These are phyloP conservation scores for Tiphia femorata DNA, from an alignment of 2,888 invertebrate genomes.

Conservation along the genomic window DNA sequence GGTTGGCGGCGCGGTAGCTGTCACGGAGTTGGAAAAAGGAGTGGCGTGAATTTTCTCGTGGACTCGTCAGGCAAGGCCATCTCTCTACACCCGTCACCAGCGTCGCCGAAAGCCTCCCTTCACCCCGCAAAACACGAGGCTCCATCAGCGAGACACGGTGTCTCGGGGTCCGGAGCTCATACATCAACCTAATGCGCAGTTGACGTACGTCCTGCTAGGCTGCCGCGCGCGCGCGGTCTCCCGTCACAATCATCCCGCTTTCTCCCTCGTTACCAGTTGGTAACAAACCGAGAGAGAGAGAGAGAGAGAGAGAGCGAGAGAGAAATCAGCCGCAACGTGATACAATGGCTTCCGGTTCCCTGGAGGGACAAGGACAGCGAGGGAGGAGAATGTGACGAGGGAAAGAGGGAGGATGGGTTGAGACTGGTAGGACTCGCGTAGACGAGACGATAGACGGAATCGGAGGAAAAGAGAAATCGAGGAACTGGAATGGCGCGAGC, in stretches of 20 bases:
- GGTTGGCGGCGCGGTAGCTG: too few species aligned
- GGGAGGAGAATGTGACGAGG: background rate
- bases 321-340: constrained; percentile 13
- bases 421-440: background rate
- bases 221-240: constrained; percentile 34
- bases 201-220: too few species aligned
- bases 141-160: constrained; percentile 37
- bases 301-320: constrained; percentile 15
- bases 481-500: background rate
- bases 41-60: constrained; percentile 32
- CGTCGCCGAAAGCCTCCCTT: too few species aligned
- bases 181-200: constrained; percentile 51
- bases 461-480: constrained; percentile 4
- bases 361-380: constrained; percentile 14
- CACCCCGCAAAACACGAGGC: constrained; percentile 27
- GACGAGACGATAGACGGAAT: too few species aligned
- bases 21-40: constrained; percentile 25
- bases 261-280: constrained; percentile 15
- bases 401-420: background rate
- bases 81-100: too few species aligned
- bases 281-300: constrained; percentile 33
- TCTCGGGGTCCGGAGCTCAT: constrained; percentile 43
- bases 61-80: constrained; percentile 17
- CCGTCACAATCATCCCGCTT: too few species aligned
- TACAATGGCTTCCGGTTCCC: constrained; percentile 50